A percentile compares a stretch with the other conserved stretches of the same genome.
phyloP scores from a whole-genome alignment of 2,797 vertebrate genomes.

The Paratrypauchen microcephalus region DNA sequence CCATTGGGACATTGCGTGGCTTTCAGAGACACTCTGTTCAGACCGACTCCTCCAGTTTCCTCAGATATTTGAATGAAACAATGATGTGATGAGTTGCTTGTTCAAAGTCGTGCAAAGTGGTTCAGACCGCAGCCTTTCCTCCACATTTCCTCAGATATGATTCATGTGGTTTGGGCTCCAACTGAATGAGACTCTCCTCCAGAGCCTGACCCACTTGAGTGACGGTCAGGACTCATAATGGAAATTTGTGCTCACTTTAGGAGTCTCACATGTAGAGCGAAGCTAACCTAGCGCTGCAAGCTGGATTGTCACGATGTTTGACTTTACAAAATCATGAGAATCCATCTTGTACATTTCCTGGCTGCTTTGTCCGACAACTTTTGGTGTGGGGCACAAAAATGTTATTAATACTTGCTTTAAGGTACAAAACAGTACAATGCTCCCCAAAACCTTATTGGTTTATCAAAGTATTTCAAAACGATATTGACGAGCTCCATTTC shows the following conservation, averaged over 20 bases:
- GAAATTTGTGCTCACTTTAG: neutral
- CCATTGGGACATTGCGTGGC: neutral
- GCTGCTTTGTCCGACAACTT: too few relatives aligned
- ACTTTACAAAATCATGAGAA: too few relatives aligned
- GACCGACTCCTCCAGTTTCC: slow-evolving; percentile 12
- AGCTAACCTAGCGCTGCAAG: too few relatives aligned
- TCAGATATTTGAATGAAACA: slow-evolving; percentile 3
- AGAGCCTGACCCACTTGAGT: slow-evolving; percentile 47
- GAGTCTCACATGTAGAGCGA: too few relatives aligned
- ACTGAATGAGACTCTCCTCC: slow-evolving; percentile 47
- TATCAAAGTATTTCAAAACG: too few relatives aligned
- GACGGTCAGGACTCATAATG: slow-evolving; percentile 23
- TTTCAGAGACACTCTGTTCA: neutral
- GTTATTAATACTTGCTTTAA: too few relatives aligned
- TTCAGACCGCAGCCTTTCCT: slow-evolving; percentile 4
- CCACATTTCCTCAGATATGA: slow-evolving; percentile 48
- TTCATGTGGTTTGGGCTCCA: slow-evolving; percentile 52
- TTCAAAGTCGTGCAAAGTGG: slow-evolving; percentile 3
- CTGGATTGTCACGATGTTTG: too few relatives aligned
- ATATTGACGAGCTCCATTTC: too few relatives aligned
- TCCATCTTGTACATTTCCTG: too few relatives aligned
- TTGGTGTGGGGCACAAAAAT: too few relatives aligned
- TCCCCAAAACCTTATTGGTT: too few relatives aligned
- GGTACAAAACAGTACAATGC: too few relatives aligned
- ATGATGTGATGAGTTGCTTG: slow-evolving; percentile 9